phyloP scores from a whole-genome alignment of 1,140 invertebrate species.

The Neodiprion fabricii region DNA sequence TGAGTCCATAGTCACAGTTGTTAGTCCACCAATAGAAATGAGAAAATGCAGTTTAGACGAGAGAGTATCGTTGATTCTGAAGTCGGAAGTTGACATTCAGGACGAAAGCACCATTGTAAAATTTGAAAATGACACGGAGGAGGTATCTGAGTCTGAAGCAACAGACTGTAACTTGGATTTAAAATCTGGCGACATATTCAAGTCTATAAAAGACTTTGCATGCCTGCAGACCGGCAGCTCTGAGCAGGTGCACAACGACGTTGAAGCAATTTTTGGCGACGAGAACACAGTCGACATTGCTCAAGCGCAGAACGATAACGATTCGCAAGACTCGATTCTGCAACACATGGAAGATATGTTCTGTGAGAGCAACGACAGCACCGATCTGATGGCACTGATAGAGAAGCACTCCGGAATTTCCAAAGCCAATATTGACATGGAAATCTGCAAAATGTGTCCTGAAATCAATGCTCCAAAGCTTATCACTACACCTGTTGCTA shows the following conservation, averaged over 20 bases:
- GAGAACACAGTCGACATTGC: conserved; percentile 5
- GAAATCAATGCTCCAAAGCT: conserved; percentile 12
- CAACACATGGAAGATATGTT: conserved; percentile 52
- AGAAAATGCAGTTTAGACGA: background rate
- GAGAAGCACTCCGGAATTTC: conserved; percentile 45
- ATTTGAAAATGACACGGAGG: conserved; percentile 14
- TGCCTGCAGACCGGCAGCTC: background rate
- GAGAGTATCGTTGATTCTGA: background rate
- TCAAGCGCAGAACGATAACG: conserved; percentile 25
- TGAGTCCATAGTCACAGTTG: conserved; percentile 28
- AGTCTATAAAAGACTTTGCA: background rate
- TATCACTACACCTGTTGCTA: background rate
- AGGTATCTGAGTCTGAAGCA: background rate
- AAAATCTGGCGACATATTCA: conserved; percentile 16
- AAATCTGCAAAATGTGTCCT: conserved; percentile 38
- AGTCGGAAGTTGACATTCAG: conserved; percentile 5
- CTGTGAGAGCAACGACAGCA: conserved; percentile 51
- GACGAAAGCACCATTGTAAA: conserved; percentile 21
- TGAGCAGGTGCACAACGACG: conserved; percentile 8
- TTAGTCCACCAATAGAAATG: conserved; percentile 10
- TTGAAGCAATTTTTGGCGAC: conserved; percentile 18
- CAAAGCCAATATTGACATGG: conserved; percentile 41
- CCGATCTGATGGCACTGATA: conserved; percentile 44
- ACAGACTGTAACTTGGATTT: background rate
- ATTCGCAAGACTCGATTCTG: conserved; percentile 45